Base-by-base conservation (phyloP, 2,888 invertebrate genomes). In the Ceratothoa steindachneri region DNA sequence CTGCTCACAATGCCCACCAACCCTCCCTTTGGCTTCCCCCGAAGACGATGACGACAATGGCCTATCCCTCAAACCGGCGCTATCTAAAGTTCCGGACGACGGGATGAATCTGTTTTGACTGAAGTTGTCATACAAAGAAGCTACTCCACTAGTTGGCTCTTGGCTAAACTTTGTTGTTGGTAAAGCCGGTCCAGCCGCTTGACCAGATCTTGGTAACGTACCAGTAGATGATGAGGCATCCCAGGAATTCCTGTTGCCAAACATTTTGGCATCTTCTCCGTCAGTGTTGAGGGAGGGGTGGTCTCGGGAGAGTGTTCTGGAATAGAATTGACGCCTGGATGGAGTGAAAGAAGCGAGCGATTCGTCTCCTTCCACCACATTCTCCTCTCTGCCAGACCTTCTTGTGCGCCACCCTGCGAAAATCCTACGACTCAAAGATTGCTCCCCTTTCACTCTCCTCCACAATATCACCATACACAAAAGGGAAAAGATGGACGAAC, bases 1-100 rank as follows among this genome's bases (percentile, higher is more conserved):
- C 72, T 75, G 78, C 78, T 78, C 78, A 78, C 66, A 73, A 27
- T 53, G 75, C 78, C 78, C 78, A 78, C 78, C 78, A 78, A 74
- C 78, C 78, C 78, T 73, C 78, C 78, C 78, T 64, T 64, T 69
- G 68, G 69, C 75, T 78, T 75, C 75, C 78, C 78, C 78, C 78
- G 75, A 75, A 52, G 22, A 24, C 27, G 22, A 60, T 24, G 27
- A 24, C 24, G 60, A 2, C 12, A 60, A 3, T 22, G 60, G 60
- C 24, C 60, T 60, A 12, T 60, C 60, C 27, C 22, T 15, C 2
- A 24, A 60, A 60, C 19, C 60, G 60, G 60, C 2, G 24, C 24
- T 60, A 24, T 60, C 27, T 41, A 15, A 41, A 41, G 41, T 15
- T 24, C 27, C 27, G 22, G 60, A 15, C 27, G 19, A n/a, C 12